Base-by-base conservation (phyloP, 2,888 invertebrate genomes). In the Phyto melanocephala region DNA sequence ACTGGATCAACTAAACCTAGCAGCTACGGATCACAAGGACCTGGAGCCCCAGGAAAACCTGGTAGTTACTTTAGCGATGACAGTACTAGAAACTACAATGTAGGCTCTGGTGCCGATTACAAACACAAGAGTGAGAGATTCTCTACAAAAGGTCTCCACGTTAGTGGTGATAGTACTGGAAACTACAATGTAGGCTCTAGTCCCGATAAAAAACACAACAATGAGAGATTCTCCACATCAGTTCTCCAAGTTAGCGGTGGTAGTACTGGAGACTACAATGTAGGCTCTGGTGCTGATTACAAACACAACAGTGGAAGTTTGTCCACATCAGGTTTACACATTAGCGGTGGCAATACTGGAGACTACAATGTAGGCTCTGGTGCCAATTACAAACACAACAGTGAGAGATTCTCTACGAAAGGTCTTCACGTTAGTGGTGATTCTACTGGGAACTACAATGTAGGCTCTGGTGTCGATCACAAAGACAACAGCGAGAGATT, bases 41-140 rank as follows among this genome's bases (percentile, higher is more conserved):
- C 79, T 33, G 79, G 87, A 82, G 76, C 87, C 88, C 86, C 89
- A 89, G 90, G 90, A 89, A 89, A 89, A 86, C 88, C 88, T 87
- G 84, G 62, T 40, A 40, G 47, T 22, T 54, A 71, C 42, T 45
- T 22, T 37, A 77, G 13, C 13, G 28, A 11, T 11, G 58, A 58
- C 28, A 50, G 22, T 42, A 8, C 52, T 24, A 42, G 45, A 33
- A 54, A 37, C 22, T 22, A 22, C 20, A 35, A 5, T 3, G 20
- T 33, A 10, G 68, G 24, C 86, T 87, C 87, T 86, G 88, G 87
- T 86, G 84, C 86, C 85, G 87, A 84, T 85, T 35, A 78, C 35
- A 33, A 60, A 10, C 56, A 63, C 28, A 17, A 45, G n/a, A n/a
- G n/a, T n/a, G n/a, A n/a, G n/a, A n/a, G n/a, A n/a, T n/a, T n/a